Evolutionary conservation across 1,140 invertebrate genomes (phyloP).

Genomic region (Drosophila pallidifrons): DNA sequence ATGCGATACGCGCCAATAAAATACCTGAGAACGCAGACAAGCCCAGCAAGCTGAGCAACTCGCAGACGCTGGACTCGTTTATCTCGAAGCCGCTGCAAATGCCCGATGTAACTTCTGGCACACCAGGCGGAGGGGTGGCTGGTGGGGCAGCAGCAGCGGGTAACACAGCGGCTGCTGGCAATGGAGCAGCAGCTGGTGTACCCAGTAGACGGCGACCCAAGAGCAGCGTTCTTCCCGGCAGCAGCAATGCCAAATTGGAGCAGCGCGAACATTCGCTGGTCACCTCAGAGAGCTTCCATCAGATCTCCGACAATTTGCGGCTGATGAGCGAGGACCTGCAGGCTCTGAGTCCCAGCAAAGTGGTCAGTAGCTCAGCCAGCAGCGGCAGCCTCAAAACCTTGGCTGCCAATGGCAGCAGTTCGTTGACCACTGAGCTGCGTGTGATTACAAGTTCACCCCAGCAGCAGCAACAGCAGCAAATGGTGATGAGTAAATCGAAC

Average conservation of each 20-base stretch:
- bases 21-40: conserved; percentile 77
- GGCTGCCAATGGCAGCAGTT: conserved; percentile 51
- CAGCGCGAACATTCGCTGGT: conserved; percentile 75
- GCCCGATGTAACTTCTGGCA: conserved; percentile 80
- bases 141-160: not conserved
- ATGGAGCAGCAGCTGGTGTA: conserved; percentile 30
- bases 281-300: conserved; percentile 83
- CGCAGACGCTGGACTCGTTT: conserved; percentile 78
- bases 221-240: conserved; percentile 58
- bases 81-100: conserved; percentile 81
- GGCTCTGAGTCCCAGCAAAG: conserved; percentile 80
- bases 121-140: conserved; percentile 45
- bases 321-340: conserved; percentile 84
- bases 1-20: conserved; percentile 84
- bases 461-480: conserved; percentile 60
- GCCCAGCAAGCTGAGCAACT: conserved; percentile 73
- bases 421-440: conserved; percentile 62
- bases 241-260: conserved; percentile 50
- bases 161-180: not conserved
- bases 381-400: conserved; percentile 67
- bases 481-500: conserved; percentile 73
- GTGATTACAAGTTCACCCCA: conserved; percentile 74
- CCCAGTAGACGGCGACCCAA: conserved; percentile 74
- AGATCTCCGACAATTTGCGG: conserved; percentile 83
- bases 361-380: conserved; percentile 60